These are phyloP conservation scores for Stenoptilia bipunctidactyla DNA, from an alignment of 2,888 invertebrate species.

Conservation along the genomic window DNA sequence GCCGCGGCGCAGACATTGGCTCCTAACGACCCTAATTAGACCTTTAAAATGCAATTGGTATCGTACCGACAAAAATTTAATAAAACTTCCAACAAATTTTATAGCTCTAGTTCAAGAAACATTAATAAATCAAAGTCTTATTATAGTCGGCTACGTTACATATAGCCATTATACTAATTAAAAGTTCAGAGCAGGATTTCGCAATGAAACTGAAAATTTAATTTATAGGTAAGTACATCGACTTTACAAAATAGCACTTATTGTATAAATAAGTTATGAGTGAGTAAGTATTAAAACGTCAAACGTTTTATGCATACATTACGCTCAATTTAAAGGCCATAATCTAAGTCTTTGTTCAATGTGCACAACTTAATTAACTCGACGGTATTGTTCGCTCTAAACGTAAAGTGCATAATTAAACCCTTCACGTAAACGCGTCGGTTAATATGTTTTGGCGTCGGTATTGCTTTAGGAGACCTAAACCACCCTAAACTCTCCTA, in stretches of 20 bases:
- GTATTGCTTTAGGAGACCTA: constrained; percentile 65
- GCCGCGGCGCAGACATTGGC: background rate
- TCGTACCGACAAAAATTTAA: background rate
- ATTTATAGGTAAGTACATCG: too few relatives aligned
- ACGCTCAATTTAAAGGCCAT: background rate
- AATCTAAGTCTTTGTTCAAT: constrained; percentile 1
- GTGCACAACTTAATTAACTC: constrained; percentile 56
- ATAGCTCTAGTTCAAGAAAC: background rate
- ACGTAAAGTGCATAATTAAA: constrained; percentile 62
- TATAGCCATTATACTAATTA: too few relatives aligned
- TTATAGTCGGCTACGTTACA: too few relatives aligned
- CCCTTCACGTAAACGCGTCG: constrained; percentile 62
- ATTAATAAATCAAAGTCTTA: too few relatives aligned
- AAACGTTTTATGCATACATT: background rate
- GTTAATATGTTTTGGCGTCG: constrained; percentile 64
- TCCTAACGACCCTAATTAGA: constrained; percentile 1
- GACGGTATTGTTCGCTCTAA: constrained; percentile 47
- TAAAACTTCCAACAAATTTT: background rate
- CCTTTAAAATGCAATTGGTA: background rate
- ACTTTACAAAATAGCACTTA: too few relatives aligned
- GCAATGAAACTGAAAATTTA: too few relatives aligned
- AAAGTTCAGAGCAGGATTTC: too few relatives aligned
- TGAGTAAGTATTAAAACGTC: too few relatives aligned
- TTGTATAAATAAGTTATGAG: too few relatives aligned
- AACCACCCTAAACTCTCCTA: constrained; percentile 67